Evolutionary conservation across 2,113 vertebrate genomes (phyloP), one percentile per base, ranked within the genome.

Genomic region (Leptobrachium ailaonicum): DNA sequence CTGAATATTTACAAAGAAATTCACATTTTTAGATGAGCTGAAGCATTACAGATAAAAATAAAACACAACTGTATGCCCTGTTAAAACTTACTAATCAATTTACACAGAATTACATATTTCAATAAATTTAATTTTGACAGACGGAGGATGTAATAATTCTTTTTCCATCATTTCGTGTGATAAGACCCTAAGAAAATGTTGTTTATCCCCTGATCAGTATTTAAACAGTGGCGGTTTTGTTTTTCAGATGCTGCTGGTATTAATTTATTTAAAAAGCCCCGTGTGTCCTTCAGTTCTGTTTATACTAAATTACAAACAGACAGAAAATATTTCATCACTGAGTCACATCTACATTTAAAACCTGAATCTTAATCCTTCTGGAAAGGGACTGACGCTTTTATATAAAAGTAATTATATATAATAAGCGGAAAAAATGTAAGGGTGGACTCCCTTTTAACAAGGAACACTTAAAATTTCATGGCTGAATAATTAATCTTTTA

Each of bases 171-270:
- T 32, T 32, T 32, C 20, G 20, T 32, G 20, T 32, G 20, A 32
- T 32, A 32, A 32, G 20, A 32, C 20, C 20, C 47, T 50, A 50
- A 9, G 6, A n/a, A 13, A 60, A 5, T 12, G 6, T 60, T 60
- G 10, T 13, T 13, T 60, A 12, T n/a, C 13, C 14, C 1, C 3
- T 32, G 11, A 62, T 13, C 62, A 64, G 62, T 32, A 64, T 64
- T 64, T 20, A 64, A 64, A 64, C 4, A 64, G 62, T 32, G 62
- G 62, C 62, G 20, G 62, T 64, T 64, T 64, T 64, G 62, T 64
- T 64, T 64, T 64, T 20, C n/a, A 64, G 32, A 4, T 64, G n/a
- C n/a, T 40, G 20, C 62, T 64, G 6, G 47, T 50, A 5, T 50
- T 50, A 40, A 64, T 64, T 64, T 64, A 64, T 64, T 64, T 64